Evolutionary conservation across 1,140 invertebrate genomes (phyloP), one percentile per base, ranked within the genome.

Genomic region (Calosoma granatense): DNA sequence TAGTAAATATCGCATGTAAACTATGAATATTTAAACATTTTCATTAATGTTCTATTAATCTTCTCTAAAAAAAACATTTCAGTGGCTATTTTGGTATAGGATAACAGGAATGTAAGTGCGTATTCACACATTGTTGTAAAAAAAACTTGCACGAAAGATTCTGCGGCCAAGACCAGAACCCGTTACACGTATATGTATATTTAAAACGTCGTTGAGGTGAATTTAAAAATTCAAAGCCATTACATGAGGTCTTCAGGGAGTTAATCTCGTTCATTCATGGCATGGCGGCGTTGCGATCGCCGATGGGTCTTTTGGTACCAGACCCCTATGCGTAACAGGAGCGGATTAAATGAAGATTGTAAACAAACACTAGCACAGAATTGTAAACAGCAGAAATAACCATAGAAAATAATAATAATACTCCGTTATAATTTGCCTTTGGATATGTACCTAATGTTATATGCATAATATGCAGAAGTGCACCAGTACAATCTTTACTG

Each of bases 401-500:
- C n/a, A n/a, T n/a, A n/a, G n/a, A n/a, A n/a, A n/a, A n/a, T n/a
- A n/a, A n/a, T n/a, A n/a, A n/a, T n/a, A n/a, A n/a, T n/a, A n/a
- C n/a, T n/a, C n/a, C n/a, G n/a, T n/a, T n/a, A n/a, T n/a, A n/a
- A n/a, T n/a, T n/a, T n/a, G n/a, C n/a, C n/a, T n/a, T n/a, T n/a
- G n/a, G n/a, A n/a, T n/a, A 70, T 88, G 85, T 20, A 86, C 72
- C 26, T 88, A 78, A 74, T 91, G 94, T 67, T 93, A 88, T 62
- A 81, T 83, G 72, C 91, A 94, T 21, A 92, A 74, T n/a, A n/a
- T n/a, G n/a, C n/a, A n/a, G n/a, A 3, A 92, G 71, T 6, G 26
- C 26, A 9, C 26, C 26, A 43, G 81, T 72, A 54, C 85, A 79
- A 59, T 91, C 87, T 66, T 89, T 90, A 14, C 87, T 86, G 6